Evolutionary conservation across 2,888 invertebrate species (phyloP).

Genomic region (Torymus aiolomorphi): DNA sequence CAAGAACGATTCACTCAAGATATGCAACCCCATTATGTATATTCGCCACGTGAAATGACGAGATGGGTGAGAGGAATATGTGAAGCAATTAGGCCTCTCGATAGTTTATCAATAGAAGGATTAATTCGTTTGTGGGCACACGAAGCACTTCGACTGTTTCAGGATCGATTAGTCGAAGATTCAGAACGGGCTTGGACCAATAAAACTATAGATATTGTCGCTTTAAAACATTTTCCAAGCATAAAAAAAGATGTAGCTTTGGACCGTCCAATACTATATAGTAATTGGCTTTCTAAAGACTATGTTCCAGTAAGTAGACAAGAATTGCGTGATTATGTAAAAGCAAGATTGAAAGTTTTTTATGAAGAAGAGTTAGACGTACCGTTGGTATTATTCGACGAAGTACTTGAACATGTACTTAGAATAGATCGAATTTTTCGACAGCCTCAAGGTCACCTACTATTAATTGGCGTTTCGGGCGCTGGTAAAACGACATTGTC

Average conservation of each 20-base stretch:
- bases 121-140: conserved; percentile 99
- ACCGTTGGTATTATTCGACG: conserved; percentile 97
- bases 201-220: conserved; percentile 95
- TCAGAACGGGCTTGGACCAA: conserved; percentile 98
- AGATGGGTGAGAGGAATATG: conserved; percentile 99
- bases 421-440: conserved; percentile 99
- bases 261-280: conserved; percentile 96
- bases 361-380: conserved; percentile 99
- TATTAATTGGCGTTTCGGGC: conserved; percentile 98
- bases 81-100: conserved; percentile 97
- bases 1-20: conserved; percentile 99
- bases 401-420: conserved; percentile 99
- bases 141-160: conserved; percentile 98
- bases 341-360: conserved; percentile 97
- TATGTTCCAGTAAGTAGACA: conserved; percentile 97
- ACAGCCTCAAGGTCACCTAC: conserved; percentile 97
- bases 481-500: conserved; percentile 99
- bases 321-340: conserved; percentile 96
- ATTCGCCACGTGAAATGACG: conserved; percentile 99
- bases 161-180: conserved; percentile 95
- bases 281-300: conserved; percentile 99
- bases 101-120: conserved; percentile 93
- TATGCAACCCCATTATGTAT: conserved; percentile 99
- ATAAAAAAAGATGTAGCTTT: conserved; percentile 90
- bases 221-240: conserved; percentile 95